These are phyloP conservation scores for Idaea dimidiata DNA, from an alignment of 2,888 invertebrate genomes.

Conservation along the genomic window DNA sequence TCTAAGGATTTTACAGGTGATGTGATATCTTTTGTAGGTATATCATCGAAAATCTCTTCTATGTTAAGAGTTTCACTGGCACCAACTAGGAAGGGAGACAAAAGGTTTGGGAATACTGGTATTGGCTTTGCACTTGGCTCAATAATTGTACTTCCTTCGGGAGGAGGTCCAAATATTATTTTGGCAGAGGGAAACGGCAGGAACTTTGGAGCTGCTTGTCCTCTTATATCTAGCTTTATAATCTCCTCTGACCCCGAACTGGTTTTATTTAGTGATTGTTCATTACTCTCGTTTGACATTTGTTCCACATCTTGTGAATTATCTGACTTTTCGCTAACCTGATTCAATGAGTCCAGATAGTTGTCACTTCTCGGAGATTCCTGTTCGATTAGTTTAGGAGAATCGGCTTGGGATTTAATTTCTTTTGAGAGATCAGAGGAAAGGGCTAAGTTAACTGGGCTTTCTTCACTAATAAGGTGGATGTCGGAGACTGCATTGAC, in stretches of 20 bases:
- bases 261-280: slow-evolving; percentile 40
- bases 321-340: slow-evolving; percentile 43
- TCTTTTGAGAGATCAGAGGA: slow-evolving; percentile 64
- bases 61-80: slow-evolving; percentile 50
- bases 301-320: slow-evolving; percentile 35
- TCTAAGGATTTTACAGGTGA: slow-evolving; percentile 32
- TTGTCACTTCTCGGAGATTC: slow-evolving; percentile 56
- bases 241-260: slow-evolving; percentile 73
- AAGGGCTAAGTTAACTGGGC: slow-evolving; percentile 61
- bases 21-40: slow-evolving; percentile 31
- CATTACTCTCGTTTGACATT: slow-evolving; percentile 33
- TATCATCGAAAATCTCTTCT: slow-evolving; percentile 51
- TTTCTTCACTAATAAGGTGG: slow-evolving; percentile 66
- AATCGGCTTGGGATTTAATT: slow-evolving; percentile 33
- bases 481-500: slow-evolving; percentile 53
- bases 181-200: slow-evolving; percentile 55
- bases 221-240: slow-evolving; percentile 74
- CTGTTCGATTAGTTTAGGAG: slow-evolving; percentile 29
- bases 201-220: slow-evolving; percentile 62
- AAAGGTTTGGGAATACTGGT: slow-evolving; percentile 59
- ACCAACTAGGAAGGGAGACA: slow-evolving; percentile 67
- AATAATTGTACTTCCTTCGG: slow-evolving; percentile 58
- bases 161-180: slow-evolving; percentile 73
- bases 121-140: slow-evolving; percentile 50
- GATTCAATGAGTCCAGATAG: slow-evolving; percentile 66